phyloP scores from a whole-genome alignment of 1,140 invertebrate genomes.

The Acromyrmex charruanus region DNA sequence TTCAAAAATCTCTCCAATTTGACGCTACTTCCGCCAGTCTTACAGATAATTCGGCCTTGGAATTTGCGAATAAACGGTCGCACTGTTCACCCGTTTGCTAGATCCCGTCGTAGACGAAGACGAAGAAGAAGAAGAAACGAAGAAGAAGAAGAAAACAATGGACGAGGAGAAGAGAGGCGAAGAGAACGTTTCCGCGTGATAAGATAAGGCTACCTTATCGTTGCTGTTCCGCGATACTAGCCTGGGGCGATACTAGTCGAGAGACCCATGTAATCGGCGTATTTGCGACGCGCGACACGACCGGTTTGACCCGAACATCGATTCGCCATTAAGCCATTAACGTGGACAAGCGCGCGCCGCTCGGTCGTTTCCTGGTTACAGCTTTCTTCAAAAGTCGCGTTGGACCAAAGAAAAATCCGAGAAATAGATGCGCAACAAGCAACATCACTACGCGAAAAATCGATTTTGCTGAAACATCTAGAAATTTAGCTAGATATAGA shows the following conservation, averaged over 20 bases:
- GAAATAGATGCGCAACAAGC: background rate
- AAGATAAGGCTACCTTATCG: constrained; percentile 84
- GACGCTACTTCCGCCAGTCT: constrained; percentile 41
- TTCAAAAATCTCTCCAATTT: background rate
- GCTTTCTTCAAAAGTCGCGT: constrained; percentile 42
- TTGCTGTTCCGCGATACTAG: constrained; percentile 73
- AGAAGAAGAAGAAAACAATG: constrained; percentile 31
- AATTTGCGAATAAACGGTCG: constrained; percentile 84
- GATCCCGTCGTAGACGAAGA: constrained; percentile 58
- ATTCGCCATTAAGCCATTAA: constrained; percentile 83
- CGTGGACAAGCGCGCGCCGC: constrained; percentile 43
- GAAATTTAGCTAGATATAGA: too few species aligned
- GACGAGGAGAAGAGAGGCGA: constrained; percentile 66
- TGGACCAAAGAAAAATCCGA: background rate
- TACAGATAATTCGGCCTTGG: constrained; percentile 78
- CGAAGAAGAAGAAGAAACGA: background rate
- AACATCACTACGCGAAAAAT: background rate
- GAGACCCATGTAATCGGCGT: constrained; percentile 69
- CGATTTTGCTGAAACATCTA: too few species aligned
- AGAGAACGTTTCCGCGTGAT: constrained; percentile 83
- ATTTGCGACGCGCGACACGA: constrained; percentile 68
- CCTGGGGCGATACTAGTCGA: constrained; percentile 18
- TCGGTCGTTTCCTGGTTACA: constrained; percentile 49
- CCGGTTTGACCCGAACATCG: constrained; percentile 79
- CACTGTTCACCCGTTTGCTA: constrained; percentile 81